Percentiles rank a stretch among this genome's conserved stretches.
phyloP scores from a whole-genome alignment of 1,140 invertebrate species.

The Tetramorium alpestre region DNA sequence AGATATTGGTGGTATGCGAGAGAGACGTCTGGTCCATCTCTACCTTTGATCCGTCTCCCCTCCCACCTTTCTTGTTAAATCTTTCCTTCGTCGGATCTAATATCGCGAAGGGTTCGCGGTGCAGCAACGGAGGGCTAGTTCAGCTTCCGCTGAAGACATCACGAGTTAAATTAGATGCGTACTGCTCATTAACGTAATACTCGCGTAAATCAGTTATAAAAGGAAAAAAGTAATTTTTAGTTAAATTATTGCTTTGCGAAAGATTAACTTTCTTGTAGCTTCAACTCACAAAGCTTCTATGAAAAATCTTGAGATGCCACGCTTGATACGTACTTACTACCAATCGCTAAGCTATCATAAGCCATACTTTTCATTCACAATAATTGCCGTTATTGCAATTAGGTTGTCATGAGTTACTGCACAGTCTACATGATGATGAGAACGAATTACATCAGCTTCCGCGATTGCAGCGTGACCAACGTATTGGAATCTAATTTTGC shows the following conservation, averaged over 20 bases:
- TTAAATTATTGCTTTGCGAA: background rate
- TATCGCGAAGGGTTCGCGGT: constrained; percentile 12
- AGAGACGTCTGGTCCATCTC: constrained; percentile 50
- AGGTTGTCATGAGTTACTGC: constrained; percentile 13
- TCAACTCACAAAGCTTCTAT: background rate
- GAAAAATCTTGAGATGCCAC: background rate
- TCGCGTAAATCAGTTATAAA: background rate
- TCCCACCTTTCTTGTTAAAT: constrained; percentile 35
- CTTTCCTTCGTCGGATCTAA: constrained; percentile 1
- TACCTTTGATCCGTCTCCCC: constrained; percentile 57
- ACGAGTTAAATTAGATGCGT: constrained; percentile 15
- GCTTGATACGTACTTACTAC: background rate
- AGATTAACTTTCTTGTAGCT: background rate
- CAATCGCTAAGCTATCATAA: constrained; percentile 6
- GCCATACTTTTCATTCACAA: constrained; percentile 17
- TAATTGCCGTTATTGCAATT: constrained; percentile 33
- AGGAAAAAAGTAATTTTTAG: background rate
- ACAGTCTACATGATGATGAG: constrained; percentile 10
- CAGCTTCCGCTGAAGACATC: background rate
- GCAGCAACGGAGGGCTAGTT: background rate
- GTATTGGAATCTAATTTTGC: constrained; percentile 21
- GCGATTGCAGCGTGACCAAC: background rate
- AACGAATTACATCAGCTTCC: background rate
- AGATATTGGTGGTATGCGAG: constrained; percentile 75
- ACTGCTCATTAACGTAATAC: background rate